Evolutionary conservation across 2,113 vertebrate genomes (phyloP).

Genomic region (Ammodytes marinus): DNA sequence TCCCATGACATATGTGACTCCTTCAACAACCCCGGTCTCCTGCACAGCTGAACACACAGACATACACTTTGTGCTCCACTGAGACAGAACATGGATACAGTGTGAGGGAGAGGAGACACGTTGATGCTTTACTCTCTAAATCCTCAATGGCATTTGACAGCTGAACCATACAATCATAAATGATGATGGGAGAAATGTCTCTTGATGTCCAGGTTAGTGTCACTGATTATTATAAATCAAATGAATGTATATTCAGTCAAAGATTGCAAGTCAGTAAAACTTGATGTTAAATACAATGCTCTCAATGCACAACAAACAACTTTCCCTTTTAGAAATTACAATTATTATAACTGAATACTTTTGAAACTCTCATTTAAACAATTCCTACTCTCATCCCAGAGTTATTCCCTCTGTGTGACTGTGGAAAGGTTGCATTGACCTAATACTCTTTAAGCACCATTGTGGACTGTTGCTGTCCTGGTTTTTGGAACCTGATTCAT

Average conservation of each 20-base stretch:
- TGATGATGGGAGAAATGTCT: neutral
- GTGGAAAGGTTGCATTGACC: neutral
- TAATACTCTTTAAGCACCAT: neutral
- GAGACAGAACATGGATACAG: conserved; percentile 39
- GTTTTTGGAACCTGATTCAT: neutral
- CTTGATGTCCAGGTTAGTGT: no score
- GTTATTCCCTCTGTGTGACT: neutral
- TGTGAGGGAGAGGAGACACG: conserved; percentile 12
- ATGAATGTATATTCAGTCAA: neutral
- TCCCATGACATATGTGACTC: conserved; percentile 41
- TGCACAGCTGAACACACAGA: conserved; percentile 30
- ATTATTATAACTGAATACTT: neutral
- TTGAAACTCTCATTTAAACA: neutral
- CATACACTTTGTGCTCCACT: conserved; percentile 36
- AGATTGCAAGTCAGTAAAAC: neutral
- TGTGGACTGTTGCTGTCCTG: neutral
- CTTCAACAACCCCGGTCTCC: conserved; percentile 26
- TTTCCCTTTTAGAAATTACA: neutral
- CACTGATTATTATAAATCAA: neutral
- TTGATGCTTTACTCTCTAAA: neutral
- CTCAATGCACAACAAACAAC: neutral
- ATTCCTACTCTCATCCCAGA: neutral
- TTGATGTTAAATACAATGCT: neutral
- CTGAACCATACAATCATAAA: neutral
- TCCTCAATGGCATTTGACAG: no score